Evolutionary conservation across 2,113 vertebrate genomes (phyloP).

Genomic region (Mus musculus): DNA sequence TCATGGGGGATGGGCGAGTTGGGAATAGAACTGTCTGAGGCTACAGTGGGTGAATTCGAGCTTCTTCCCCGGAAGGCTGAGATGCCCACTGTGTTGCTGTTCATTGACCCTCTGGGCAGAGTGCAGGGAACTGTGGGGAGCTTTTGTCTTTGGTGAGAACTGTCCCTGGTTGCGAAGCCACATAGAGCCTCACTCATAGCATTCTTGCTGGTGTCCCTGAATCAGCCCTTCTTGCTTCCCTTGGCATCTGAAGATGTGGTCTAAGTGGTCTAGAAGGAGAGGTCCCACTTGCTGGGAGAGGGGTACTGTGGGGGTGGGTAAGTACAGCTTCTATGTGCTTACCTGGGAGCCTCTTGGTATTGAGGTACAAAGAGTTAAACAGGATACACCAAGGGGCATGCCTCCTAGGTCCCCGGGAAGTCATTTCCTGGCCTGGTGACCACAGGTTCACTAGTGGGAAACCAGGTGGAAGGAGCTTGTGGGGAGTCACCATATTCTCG

Average conservation of each 20-base stretch:
- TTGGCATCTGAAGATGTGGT: rapidly evolving
- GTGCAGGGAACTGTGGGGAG: neutral
- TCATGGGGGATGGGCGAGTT: neutral
- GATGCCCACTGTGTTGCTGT: neutral
- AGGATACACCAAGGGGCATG: neutral
- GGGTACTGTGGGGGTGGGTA: neutral
- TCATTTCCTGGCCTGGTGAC: neutral
- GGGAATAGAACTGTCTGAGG: neutral
- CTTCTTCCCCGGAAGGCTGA: neutral
- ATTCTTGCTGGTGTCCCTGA: neutral
- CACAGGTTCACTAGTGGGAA: neutral
- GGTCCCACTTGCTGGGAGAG: neutral
- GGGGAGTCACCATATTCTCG: neutral
- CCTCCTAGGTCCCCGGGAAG: neutral
- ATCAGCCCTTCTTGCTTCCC: neutral
- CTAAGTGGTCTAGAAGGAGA: neutral
- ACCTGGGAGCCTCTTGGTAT: neutral
- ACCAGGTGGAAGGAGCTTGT: neutral
- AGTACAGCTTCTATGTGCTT: neutral
- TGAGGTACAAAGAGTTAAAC: neutral
- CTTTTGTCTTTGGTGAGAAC: neutral
- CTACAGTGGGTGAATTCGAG: neutral
- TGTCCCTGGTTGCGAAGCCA: neutral
- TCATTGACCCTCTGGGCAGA: neutral
- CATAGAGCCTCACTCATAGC: neutral